A percentile compares a stretch with the other conserved stretches of the same genome.
Conservation (phyloP, 2,888 invertebrate genomes). For the Cheilosia impressa region DNA sequence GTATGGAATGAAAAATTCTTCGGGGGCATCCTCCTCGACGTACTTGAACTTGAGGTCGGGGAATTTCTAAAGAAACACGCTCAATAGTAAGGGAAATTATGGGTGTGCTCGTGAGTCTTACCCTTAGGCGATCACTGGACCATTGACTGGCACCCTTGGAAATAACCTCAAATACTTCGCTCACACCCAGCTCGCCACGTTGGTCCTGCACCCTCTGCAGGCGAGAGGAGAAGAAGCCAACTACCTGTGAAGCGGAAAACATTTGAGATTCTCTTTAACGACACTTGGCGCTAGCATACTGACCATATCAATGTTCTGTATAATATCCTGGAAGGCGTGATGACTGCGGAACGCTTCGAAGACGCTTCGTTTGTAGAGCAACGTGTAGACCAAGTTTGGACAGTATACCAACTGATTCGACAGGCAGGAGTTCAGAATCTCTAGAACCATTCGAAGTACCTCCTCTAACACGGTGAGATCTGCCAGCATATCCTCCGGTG, state of each 20-base stretch:
- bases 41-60: slow-evolving; percentile 99
- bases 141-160: slow-evolving; percentile 96
- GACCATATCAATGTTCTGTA: slow-evolving; percentile 97
- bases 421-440: slow-evolving; percentile 98
- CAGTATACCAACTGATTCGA: slow-evolving; percentile 94
- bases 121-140: slow-evolving; percentile 96
- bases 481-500: slow-evolving; percentile 86
- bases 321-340: slow-evolving; percentile 95
- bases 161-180: slow-evolving; percentile 94
- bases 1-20: slow-evolving; percentile 99
- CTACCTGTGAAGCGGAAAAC: slow-evolving; percentile 83
- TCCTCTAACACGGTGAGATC: slow-evolving; percentile 97
- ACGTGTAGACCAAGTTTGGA: slow-evolving; percentile 96
- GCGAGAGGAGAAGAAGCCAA: slow-evolving; percentile 87
- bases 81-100: too few species aligned
- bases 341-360: slow-evolving; percentile 94
- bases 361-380: slow-evolving; percentile 95
- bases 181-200: slow-evolving; percentile 91
- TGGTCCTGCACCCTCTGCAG: slow-evolving; percentile 87
- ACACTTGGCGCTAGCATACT: slow-evolving; percentile 77
- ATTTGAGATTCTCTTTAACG: not conserved
- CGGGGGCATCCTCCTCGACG: slow-evolving; percentile 99
- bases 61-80: slow-evolving; percentile 90
- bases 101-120: slow-evolving; percentile 82
- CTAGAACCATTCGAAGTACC: slow-evolving; percentile 97